Conservation (phyloP, 2,113 vertebrate species). For the Halichoeres trimaculatus region DNA sequence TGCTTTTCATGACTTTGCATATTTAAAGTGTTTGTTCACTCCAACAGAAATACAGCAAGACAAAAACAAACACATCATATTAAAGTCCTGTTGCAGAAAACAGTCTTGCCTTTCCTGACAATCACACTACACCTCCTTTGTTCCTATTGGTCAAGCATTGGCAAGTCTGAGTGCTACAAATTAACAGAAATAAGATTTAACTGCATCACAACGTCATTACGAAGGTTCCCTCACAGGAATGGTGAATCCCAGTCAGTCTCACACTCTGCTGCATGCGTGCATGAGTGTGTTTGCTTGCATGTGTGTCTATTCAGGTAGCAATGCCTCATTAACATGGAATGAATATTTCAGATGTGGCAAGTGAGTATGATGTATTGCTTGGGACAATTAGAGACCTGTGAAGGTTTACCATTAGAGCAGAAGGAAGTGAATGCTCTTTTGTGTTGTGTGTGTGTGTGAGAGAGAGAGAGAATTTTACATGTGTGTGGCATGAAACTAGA, state of each 20-base stretch:
- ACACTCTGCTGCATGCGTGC: background rate
- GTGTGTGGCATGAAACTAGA: slow-evolving; percentile 21
- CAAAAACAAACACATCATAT: slow-evolving; percentile 3
- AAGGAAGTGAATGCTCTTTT: slow-evolving; percentile 27
- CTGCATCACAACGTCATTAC: slow-evolving; percentile 26
- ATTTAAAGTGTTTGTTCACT: background rate
- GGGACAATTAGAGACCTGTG: slow-evolving; percentile 57
- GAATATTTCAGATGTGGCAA: slow-evolving; percentile 72
- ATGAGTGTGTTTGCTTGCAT: background rate
- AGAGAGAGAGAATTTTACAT: background rate
- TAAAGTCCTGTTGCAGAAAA: background rate
- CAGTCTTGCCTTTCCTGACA: slow-evolving; percentile 1
- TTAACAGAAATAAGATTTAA: slow-evolving; percentile 31
- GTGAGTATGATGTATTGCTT: slow-evolving; percentile 66
- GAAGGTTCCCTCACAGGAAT: slow-evolving; percentile 28
- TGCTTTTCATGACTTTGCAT: background rate
- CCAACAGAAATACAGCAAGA: background rate
- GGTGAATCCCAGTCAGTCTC: slow-evolving; percentile 17
- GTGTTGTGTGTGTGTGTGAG: background rate
- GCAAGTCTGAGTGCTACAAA: slow-evolving; percentile 24
- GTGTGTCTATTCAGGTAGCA: slow-evolving; percentile 31
- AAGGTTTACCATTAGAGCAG: slow-evolving; percentile 46
- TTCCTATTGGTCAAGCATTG: slow-evolving; percentile 15
- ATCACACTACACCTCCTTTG: background rate
- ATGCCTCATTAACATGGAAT: slow-evolving; percentile 65